These are phyloP conservation scores for Chrysolina americana DNA, from an alignment of 2,888 invertebrate species.

Conservation along the genomic window DNA sequence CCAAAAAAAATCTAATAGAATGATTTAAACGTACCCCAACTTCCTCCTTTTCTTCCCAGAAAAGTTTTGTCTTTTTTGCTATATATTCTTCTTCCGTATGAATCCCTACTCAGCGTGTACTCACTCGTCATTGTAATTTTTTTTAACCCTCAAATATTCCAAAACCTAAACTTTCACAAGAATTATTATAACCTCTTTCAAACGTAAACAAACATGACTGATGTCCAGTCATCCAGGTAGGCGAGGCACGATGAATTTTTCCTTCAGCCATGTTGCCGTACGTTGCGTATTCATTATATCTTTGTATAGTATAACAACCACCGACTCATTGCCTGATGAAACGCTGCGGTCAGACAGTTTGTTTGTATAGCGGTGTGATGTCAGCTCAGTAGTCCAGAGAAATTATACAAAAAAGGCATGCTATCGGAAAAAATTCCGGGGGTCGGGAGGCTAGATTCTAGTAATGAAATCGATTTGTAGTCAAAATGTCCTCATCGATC, in stretches of 20 bases:
- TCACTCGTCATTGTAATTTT: conserved; percentile 21
- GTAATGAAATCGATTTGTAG: no score
- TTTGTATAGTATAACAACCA: neutral
- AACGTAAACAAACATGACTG: conserved; percentile 14
- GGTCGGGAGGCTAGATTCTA: no score
- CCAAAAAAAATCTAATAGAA: neutral
- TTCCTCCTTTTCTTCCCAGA: conserved; percentile 73
- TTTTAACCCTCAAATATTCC: conserved; percentile 2
- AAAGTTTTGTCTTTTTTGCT: conserved; percentile 75
- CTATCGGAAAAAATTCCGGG: no score
- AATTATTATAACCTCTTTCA: neutral
- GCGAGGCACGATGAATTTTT: conserved; percentile 5
- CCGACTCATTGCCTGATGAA: neutral
- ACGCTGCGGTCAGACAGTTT: neutral
- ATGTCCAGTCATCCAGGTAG: neutral
- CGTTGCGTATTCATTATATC: neutral
- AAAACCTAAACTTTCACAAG: neutral
- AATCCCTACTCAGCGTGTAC: conserved; percentile 39
- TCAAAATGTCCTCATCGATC: no score
- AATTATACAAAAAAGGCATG: no score
- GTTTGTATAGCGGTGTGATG: neutral
- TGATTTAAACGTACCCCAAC: conserved; percentile 76
- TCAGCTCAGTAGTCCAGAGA: no score
- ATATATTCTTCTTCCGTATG: conserved; percentile 62
- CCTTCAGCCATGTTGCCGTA: neutral